Evolutionary conservation across 2,888 invertebrate genomes (phyloP).

Genomic region (Cephonodes hylas): DNA sequence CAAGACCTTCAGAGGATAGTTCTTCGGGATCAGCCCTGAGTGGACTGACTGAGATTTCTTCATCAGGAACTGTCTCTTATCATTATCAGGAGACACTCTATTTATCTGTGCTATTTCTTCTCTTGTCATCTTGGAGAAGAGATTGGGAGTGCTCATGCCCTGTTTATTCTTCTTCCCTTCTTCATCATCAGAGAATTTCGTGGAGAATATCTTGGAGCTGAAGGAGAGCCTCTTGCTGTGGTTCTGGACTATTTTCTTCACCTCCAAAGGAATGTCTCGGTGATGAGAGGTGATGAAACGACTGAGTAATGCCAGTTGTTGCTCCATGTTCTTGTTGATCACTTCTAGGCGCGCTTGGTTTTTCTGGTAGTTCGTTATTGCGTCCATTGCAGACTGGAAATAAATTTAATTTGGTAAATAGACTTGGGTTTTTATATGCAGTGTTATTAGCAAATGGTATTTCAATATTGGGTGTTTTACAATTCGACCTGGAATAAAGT

Average conservation of each 20-base stretch:
- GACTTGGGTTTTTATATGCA: neutral
- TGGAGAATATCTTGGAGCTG: slow-evolving; percentile 69
- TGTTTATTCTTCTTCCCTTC: slow-evolving; percentile 57
- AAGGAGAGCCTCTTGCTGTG: slow-evolving; percentile 64
- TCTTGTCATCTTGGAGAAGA: slow-evolving; percentile 63
- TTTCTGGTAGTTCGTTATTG: slow-evolving; percentile 83
- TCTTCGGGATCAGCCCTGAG: slow-evolving; percentile 63
- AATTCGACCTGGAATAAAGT: too few relatives aligned
- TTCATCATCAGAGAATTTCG: slow-evolving; percentile 65
- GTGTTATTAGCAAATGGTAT: neutral
- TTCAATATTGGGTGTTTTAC: too few relatives aligned
- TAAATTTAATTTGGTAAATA: neutral
- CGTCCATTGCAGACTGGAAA: slow-evolving; percentile 83
- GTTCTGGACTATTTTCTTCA: slow-evolving; percentile 87
- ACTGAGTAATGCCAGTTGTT: slow-evolving; percentile 86
- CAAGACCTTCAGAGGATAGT: slow-evolving; percentile 71
- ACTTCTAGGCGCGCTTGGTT: slow-evolving; percentile 84
- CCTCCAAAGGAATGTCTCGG: slow-evolving; percentile 87
- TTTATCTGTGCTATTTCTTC: slow-evolving; percentile 35
- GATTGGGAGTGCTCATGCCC: slow-evolving; percentile 65
- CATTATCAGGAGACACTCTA: slow-evolving; percentile 47
- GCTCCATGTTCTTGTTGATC: slow-evolving; percentile 87
- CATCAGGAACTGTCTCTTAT: slow-evolving; percentile 54
- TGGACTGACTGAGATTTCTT: slow-evolving; percentile 75
- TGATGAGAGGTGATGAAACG: slow-evolving; percentile 86